Evolutionary conservation across 1,140 invertebrate genomes (phyloP).

Genomic region (Philotrypesis tridentata): DNA sequence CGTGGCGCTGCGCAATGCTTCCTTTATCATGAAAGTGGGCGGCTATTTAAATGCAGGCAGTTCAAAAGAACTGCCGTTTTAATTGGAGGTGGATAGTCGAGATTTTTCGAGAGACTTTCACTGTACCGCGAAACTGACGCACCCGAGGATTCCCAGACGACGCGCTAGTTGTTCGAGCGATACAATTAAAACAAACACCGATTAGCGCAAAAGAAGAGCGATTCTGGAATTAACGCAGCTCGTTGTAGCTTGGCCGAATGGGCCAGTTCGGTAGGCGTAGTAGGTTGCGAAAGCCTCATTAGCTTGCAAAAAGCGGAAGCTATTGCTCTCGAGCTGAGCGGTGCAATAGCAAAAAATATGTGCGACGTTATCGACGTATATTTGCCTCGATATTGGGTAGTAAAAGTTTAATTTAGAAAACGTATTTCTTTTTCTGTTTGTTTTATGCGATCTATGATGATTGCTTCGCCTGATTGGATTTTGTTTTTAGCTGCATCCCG

Average conservation of each 20-base stretch:
- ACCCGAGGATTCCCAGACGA: no score
- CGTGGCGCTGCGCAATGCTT: not conserved
- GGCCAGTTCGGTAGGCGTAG: not conserved
- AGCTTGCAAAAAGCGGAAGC: not conserved
- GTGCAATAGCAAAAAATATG: not conserved
- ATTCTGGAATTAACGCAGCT: not conserved
- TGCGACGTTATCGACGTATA: not conserved
- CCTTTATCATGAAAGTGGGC: not conserved
- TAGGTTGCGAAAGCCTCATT: not conserved
- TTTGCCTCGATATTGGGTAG: not conserved
- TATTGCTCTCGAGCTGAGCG: not conserved
- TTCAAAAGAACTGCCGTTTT: slow-evolving; percentile 23
- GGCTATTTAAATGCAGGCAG: not conserved
- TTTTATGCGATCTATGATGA: not conserved
- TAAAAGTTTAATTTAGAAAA: not conserved
- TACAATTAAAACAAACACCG: not conserved
- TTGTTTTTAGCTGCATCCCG: not conserved
- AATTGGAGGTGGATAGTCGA: not conserved
- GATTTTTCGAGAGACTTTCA: not conserved
- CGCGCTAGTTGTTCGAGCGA: not conserved
- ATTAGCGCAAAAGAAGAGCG: not conserved
- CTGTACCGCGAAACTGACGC: no score
- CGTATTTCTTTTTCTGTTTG: not conserved
- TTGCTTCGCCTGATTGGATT: not conserved
- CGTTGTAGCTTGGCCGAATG: not conserved